Evolutionary conservation across 2,797 vertebrate species (phyloP), one percentile per base, ranked within the genome.

Genomic region (Enteromius fasciolatus): DNA sequence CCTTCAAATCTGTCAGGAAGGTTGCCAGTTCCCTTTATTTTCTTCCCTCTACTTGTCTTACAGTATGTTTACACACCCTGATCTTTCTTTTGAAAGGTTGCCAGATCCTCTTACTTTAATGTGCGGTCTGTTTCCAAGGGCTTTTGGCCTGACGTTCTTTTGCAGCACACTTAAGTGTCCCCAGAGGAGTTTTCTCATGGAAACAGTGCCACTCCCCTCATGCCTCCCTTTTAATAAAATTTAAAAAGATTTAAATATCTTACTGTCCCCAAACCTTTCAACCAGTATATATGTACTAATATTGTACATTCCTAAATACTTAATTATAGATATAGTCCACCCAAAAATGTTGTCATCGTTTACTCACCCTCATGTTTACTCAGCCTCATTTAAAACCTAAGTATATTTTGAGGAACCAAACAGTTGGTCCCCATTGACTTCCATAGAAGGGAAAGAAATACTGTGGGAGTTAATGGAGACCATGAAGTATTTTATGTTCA

Each of bases 71-170:
- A 78, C 73, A 82, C 63, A 17, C 64, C 50, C 33, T 63, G 39
- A 52, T 50, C 50, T 44, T 52, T 68, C 39, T 57, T 76, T 44
- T 86, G 70, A 75, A 86, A 57, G 79, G 69, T 86, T 86, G 85
- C 79, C 83, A 86, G 83, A 70, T 82, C 59, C 48, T 75, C 57
- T 80, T 64, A 75, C 54, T 67, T 78, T 64, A 74, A 68, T 78
- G 76, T 73, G 70, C 54, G 64, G 67, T 73, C 68, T 68, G 41
- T 85, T 82, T 85, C 61, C 59, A 85, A 85, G 46, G 31, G 61
- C 64, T 57, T 67, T 82, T 78, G 80, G 76, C 69, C 69, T 48
- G 69, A 74, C 1, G 4, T 68, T 66, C 67, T 50, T 50, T 81
- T 46, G 39, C 61, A 66, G 79, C 68, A 82, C 20, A 74, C 36